phyloP scores from a whole-genome alignment of 2,797 vertebrate genomes.

The Benthosema pterotum region DNA sequence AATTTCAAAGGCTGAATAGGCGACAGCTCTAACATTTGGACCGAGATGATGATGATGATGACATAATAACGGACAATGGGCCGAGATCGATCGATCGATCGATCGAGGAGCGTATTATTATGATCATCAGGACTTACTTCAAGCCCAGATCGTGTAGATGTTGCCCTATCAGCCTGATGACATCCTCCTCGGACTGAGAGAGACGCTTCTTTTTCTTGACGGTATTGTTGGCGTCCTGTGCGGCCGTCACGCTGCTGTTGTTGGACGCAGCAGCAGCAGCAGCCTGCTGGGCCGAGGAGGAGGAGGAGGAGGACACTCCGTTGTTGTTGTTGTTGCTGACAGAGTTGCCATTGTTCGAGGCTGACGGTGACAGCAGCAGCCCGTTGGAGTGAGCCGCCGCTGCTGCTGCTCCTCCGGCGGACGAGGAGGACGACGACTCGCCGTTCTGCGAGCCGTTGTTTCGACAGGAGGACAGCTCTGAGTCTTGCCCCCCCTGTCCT shows the following conservation, averaged over 20 bases:
- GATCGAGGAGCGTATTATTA: no score
- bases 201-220: conserved; percentile 92
- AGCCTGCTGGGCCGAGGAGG: no score
- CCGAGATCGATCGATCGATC: no score
- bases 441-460: conserved; percentile 83
- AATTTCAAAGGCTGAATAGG: conserved; percentile 9
- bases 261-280: conserved; percentile 53
- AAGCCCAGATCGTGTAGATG: conserved; percentile 94
- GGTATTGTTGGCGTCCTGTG: conserved; percentile 71
- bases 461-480: conserved; percentile 73
- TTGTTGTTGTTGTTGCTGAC: conserved; percentile 80
- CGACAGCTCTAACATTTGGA: no score
- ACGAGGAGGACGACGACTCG: conserved; percentile 74
- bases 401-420: conserved; percentile 16
- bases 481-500: conserved; percentile 76
- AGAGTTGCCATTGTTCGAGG: conserved; percentile 72
- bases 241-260: conserved; percentile 33
- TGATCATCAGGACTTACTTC: conserved; percentile 88
- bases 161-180: conserved; percentile 94
- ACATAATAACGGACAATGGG: not conserved
- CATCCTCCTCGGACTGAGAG: conserved; percentile 93
- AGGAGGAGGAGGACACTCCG: conserved; percentile 76
- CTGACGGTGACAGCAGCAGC: conserved; percentile 41
- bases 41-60: not conserved
- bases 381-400: conserved; percentile 75